Evolutionary conservation across 1,140 invertebrate genomes (phyloP).

Genomic region (Linepithema humile): DNA sequence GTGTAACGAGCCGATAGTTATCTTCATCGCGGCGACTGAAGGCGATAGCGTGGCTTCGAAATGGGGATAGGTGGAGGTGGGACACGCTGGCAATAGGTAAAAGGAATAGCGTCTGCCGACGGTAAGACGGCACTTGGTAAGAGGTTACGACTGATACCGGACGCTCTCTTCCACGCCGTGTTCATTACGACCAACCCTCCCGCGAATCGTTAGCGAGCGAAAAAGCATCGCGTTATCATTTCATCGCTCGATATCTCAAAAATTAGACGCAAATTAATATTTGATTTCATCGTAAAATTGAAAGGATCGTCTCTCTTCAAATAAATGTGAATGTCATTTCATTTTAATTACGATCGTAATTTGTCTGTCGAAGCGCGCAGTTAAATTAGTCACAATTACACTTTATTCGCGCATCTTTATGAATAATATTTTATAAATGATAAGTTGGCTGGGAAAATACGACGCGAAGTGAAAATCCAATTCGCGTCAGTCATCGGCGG

Average conservation of each 20-base stretch:
- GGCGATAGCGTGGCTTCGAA: conserved; percentile 64
- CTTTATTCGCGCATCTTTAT: background rate
- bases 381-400: background rate
- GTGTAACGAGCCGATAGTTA: conserved; percentile 79
- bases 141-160: conserved; percentile 29
- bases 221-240: background rate
- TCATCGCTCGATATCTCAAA: background rate
- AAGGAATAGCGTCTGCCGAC: conserved; percentile 45
- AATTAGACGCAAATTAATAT: background rate
- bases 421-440: too few relatives aligned
- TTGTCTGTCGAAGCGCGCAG: background rate
- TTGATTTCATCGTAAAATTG: background rate
- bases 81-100: conserved; percentile 51
- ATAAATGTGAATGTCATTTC: background rate
- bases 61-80: conserved; percentile 55
- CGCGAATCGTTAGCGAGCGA: background rate
- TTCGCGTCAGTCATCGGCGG: conserved; percentile 21
- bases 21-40: conserved; percentile 74
- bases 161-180: conserved; percentile 28
- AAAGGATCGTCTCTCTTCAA: background rate
- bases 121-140: conserved; percentile 45
- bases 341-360: background rate
- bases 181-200: conserved; percentile 28
- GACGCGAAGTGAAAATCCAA: conserved; percentile 14
- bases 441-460: background rate